Conservation (phyloP, 2,797 vertebrate genomes). For the Galaxias olidus region DNA sequence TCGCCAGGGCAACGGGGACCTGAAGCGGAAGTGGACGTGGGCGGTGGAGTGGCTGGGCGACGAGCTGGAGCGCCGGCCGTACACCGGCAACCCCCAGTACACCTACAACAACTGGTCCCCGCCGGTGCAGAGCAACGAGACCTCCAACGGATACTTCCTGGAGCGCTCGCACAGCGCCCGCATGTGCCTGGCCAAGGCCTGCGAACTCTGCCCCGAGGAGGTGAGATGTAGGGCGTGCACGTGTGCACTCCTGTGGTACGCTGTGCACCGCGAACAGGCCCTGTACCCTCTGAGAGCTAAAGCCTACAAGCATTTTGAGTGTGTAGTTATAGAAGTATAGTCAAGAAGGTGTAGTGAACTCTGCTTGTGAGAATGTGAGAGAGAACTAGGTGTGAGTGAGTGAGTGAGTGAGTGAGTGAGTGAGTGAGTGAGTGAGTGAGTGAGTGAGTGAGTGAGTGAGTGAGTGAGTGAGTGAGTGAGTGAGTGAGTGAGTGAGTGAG, state of each 20-base stretch:
- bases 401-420: too few relatives aligned
- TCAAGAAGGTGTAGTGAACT: too few relatives aligned
- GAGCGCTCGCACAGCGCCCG: constrained; percentile 90
- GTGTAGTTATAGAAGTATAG: too few relatives aligned
- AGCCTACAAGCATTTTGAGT: too few relatives aligned
- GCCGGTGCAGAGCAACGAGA: constrained; percentile 90
- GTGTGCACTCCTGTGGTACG: too few relatives aligned
- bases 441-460: too few relatives aligned
- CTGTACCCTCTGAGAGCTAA: too few relatives aligned
- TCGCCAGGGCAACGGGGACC: constrained; percentile 85
- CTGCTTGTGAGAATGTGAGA: too few relatives aligned
- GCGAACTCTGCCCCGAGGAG: constrained; percentile 90
- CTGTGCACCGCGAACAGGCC: too few relatives aligned
- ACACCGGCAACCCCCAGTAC: constrained; percentile 88
- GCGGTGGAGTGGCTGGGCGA: constrained; percentile 91
- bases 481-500: not conserved
- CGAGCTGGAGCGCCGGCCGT: constrained; percentile 86
- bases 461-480: too few relatives aligned
- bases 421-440: too few relatives aligned
- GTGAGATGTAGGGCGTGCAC: constrained; percentile 53
- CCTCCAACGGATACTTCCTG: constrained; percentile 90
- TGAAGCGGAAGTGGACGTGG: constrained; percentile 92
- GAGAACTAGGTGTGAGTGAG: too few relatives aligned
- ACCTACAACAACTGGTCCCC: constrained; percentile 92
- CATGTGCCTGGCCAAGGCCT: constrained; percentile 91